Conservation (phyloP, 2,113 vertebrate species). For the Nannobrachium achirus region DNA sequence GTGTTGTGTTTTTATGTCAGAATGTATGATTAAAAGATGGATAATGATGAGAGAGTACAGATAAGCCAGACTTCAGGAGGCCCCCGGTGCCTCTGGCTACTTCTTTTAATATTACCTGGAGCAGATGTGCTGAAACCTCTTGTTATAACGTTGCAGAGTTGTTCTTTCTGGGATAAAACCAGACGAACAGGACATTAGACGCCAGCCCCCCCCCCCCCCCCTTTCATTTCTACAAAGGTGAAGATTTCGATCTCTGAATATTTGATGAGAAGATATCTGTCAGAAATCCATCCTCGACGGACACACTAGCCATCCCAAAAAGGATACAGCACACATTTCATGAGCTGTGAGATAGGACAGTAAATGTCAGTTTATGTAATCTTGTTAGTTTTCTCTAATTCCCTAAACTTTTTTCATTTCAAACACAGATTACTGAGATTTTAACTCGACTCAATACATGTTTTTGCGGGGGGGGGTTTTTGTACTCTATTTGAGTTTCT, state of each 20-base stretch:
- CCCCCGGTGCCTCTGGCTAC: slow-evolving; percentile 30
- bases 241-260: slow-evolving; percentile 9
- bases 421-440: too few species aligned
- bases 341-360: too few species aligned
- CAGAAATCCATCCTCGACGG: background rate
- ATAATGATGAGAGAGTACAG: slow-evolving; percentile 38
- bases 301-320: too few species aligned
- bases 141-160: background rate
- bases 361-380: too few species aligned
- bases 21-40: slow-evolving; percentile 23
- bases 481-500: too few species aligned
- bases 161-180: slow-evolving; percentile 44
- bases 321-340: too few species aligned
- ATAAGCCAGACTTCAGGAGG: slow-evolving; percentile 12
- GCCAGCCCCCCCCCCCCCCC: background rate
- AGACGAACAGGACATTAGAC: slow-evolving; percentile 22
- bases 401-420: too few species aligned
- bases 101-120: slow-evolving; percentile 51
- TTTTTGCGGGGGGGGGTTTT: too few species aligned
- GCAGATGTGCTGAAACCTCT: slow-evolving; percentile 20
- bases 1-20: slow-evolving; percentile 23
- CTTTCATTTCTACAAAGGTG: slow-evolving; percentile 38
- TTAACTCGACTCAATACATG: too few species aligned
- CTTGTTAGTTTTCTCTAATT: too few species aligned
- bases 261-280: slow-evolving; percentile 11